These are phyloP conservation scores for Xenopus borealis DNA, from an alignment of 2,113 vertebrate genomes.

Conservation along the genomic window DNA sequence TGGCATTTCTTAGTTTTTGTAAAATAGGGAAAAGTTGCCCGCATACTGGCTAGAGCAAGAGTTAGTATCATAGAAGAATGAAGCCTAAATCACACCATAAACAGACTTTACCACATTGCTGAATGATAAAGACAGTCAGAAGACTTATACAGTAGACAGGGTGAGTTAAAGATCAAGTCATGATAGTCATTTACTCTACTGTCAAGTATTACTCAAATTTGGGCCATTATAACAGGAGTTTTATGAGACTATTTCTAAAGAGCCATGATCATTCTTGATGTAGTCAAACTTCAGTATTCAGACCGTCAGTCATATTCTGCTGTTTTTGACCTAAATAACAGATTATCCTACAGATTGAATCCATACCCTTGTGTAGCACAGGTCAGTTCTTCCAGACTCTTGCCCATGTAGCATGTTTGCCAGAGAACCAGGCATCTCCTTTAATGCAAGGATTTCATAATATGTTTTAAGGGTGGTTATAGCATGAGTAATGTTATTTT, in stretches of 20 bases:
- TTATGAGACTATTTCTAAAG: neutral
- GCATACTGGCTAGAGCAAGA: constrained; percentile 22
- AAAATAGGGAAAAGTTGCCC: constrained; percentile 22
- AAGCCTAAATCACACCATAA: constrained; percentile 14
- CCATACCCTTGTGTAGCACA: neutral
- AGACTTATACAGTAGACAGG: constrained; percentile 1
- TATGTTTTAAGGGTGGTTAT: neutral
- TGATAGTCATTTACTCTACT: neutral
- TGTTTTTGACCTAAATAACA: neutral
- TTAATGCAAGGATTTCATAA: no score
- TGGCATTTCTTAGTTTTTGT: constrained; percentile 18
- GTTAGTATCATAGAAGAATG: constrained; percentile 1
- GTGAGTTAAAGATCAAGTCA: neutral
- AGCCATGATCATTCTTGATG: neutral
- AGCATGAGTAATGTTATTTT: neutral
- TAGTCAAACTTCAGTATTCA: neutral
- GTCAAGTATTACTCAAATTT: neutral
- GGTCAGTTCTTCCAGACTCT: neutral
- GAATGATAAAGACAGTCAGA: constrained; percentile 24
- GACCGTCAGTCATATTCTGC: neutral
- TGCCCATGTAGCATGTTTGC: neutral
- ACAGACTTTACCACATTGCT: constrained; percentile 6
- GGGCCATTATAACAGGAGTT: neutral
- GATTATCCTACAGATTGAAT: neutral
- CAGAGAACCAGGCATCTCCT: neutral